Base-by-base conservation (phyloP, 2,113 vertebrate species). In the Apeltes quadracus region DNA sequence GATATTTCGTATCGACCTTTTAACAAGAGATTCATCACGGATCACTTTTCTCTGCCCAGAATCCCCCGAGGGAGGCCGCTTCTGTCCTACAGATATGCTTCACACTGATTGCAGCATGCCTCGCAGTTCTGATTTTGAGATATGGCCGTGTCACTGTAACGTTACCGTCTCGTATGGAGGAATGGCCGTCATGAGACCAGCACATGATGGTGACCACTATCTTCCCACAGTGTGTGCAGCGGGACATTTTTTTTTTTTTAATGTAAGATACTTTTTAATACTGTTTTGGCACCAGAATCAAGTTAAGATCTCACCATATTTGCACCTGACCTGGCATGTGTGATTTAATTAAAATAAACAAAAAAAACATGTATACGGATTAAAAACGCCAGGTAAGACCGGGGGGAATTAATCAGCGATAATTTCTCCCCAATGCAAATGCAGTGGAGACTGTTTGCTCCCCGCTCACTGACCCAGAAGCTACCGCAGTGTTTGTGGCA, bases 1-100 rank as follows among this genome's bases (percentile, higher is more conserved):
- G 86, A 84, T 87, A 84, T 85, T 88, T 84, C 61, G 65, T 84
- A 84, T 85, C 87, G 86, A 88, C 88, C 86, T 90, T 90, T 87
- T 84, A 85, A 79, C 81, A 72, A 81, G 67, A 77, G 76, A 88
- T 85, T 88, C 78, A 87, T 90, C 86, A 85, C 84, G 77, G 66
- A 84, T 82, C 79, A 84, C 81, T 85, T 79, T 79, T 70, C 72
- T 75, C 63, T 65, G 72, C 70, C 56, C 69, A 54, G 75, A 77
- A 27, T 68, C 59, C 44, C 88, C 69, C 70, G 12, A 36, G 78
- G 85, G 86, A 88, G 62, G 44, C 55, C 22, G 43, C 7, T 13
- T 58, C 41, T n/a, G 56, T 64, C 57, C 76, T 38, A 11, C 46
- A 50, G 46, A 22, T 53, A 72, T 41, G 48, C 67, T 59, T 58